Evolutionary conservation across 2,797 vertebrate species (phyloP).

Genomic region (Tamandua tetradactyla): DNA sequence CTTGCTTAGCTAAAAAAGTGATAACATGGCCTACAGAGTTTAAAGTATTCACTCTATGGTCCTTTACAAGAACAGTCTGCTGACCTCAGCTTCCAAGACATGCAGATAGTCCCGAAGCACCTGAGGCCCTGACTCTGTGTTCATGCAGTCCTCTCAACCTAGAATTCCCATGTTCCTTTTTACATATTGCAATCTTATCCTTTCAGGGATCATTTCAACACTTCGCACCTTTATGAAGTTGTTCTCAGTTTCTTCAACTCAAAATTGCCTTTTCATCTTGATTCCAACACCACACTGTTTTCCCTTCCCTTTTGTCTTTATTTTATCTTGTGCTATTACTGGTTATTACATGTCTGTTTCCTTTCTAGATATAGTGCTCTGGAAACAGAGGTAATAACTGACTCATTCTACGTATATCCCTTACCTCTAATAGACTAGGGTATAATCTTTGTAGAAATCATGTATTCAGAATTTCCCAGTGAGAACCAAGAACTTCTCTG

Average conservation of each 20-base stretch:
- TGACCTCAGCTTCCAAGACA: rapidly evolving
- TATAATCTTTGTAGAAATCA: not conserved
- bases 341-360: not conserved
- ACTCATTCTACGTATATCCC: not conserved
- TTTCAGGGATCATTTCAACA: not conserved
- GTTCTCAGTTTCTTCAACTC: not conserved
- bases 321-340: not conserved
- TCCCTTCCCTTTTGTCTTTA: not conserved
- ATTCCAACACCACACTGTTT: not conserved
- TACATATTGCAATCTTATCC: not conserved
- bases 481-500: not conserved
- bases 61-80: not conserved
- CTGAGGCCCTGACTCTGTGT: rapidly evolving
- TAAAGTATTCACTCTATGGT: rapidly evolving
- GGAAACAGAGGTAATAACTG: not conserved
- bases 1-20: not conserved
- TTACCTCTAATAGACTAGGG: rapidly evolving
- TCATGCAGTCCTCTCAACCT: not conserved
- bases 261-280: not conserved
- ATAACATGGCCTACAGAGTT: rapidly evolving
- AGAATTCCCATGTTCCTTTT: not conserved
- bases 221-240: not conserved
- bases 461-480: not conserved
- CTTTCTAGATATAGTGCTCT: not conserved
- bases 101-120: rapidly evolving